Percentiles rank a stretch among this genome's conserved stretches.
These are phyloP conservation scores for Drosophila funebris DNA, from an alignment of 1,140 invertebrate genomes.

Conservation along the genomic window DNA sequence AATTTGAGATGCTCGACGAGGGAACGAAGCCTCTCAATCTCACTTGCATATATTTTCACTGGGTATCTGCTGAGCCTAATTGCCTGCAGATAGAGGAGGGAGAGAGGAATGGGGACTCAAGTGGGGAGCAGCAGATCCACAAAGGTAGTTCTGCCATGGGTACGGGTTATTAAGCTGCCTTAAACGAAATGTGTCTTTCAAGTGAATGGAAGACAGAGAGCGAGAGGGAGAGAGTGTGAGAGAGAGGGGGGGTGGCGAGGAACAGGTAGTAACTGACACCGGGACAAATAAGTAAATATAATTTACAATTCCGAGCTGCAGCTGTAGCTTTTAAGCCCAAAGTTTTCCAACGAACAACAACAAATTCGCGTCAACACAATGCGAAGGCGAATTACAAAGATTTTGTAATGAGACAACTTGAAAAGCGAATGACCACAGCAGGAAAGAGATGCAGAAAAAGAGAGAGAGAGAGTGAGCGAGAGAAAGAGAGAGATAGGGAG, in stretches of 20 bases:
- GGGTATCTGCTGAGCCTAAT: conserved; percentile 18
- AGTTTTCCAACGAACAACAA: conserved; percentile 44
- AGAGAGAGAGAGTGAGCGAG: not conserved
- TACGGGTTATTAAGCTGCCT: conserved; percentile 22
- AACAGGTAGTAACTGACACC: conserved; percentile 64
- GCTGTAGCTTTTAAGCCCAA: conserved; percentile 36
- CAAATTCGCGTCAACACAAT: conserved; percentile 48
- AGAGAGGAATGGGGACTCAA: not conserved
- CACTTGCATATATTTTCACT: conserved; percentile 3
- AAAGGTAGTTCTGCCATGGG: not conserved
- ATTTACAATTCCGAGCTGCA: conserved; percentile 55
- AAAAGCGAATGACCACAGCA: conserved; percentile 45
- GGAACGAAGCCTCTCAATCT: not conserved
- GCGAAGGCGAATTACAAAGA: conserved; percentile 60
- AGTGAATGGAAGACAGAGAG: not conserved
- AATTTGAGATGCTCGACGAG: conserved; percentile 42
- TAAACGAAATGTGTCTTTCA: conserved; percentile 15
- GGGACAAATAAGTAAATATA: conserved; percentile 60
- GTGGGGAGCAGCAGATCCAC: too few relatives aligned
- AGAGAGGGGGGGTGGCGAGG: not conserved
- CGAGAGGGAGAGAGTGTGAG: not conserved
- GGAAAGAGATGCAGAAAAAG: not conserved
- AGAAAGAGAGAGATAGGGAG: not conserved
- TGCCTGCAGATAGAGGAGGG: conserved; percentile 28
- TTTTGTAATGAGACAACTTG: conserved; percentile 76